Evolutionary conservation across 2,113 vertebrate genomes (phyloP).

Genomic region (Aspidoscelis tigris): DNA sequence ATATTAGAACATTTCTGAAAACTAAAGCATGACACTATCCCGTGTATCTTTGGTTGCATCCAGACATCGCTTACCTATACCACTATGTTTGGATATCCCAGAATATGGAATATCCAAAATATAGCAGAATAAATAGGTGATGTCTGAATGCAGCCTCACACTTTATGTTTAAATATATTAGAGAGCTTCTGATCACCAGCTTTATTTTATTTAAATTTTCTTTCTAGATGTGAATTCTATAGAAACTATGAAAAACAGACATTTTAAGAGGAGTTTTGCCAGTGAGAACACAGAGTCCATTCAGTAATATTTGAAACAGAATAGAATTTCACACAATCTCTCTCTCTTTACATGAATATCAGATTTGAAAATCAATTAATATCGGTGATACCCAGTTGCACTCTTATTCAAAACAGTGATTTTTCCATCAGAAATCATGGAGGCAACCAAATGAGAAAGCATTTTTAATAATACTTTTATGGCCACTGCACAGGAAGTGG

Average conservation of each 20-base stretch:
- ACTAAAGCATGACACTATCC: too few relatives aligned
- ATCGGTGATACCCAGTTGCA: neutral
- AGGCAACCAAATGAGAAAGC: neutral
- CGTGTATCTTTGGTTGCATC: too few relatives aligned
- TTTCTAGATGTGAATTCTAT: neutral
- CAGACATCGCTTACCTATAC: too few relatives aligned
- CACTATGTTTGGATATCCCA: too few relatives aligned
- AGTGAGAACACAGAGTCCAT: too few relatives aligned
- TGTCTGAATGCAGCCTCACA: too few relatives aligned
- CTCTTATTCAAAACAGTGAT: neutral
- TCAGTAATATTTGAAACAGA: too few relatives aligned
- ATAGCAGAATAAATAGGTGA: too few relatives aligned
- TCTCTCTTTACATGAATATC: neutral
- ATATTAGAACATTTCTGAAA: conserved; percentile 37
- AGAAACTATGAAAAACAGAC: neutral
- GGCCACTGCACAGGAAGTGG: neutral
- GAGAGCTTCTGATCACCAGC: neutral
- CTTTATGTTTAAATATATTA: conserved; percentile 26
- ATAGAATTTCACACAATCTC: neutral
- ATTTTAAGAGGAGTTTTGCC: too few relatives aligned
- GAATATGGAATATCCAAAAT: too few relatives aligned
- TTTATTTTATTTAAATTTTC: conserved; percentile 27
- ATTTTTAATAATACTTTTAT: neutral
- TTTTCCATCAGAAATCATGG: neutral
- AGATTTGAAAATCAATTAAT: neutral